Percentiles rank a stretch among this genome's conserved stretches.
phyloP scores from a whole-genome alignment of 1,140 invertebrate genomes.

The Linepithema humile region DNA sequence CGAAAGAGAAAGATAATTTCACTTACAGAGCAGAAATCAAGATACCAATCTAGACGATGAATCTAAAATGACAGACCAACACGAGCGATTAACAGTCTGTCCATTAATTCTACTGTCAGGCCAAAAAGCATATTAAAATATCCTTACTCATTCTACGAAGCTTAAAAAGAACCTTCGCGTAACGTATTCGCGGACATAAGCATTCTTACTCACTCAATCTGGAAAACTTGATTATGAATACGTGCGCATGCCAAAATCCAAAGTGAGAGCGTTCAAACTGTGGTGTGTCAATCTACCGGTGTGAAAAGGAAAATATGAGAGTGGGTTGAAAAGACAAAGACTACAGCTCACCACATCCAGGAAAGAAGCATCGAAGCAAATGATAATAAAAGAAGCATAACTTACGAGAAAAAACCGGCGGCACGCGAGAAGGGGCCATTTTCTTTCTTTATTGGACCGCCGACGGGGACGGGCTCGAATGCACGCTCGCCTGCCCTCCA shows the following conservation, averaged over 20 bases:
- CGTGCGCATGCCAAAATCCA: constrained; percentile 73
- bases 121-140: constrained; percentile 13
- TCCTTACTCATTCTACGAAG: constrained; percentile 13
- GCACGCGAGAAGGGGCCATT: constrained; percentile 83
- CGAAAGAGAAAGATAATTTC: not conserved
- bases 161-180: not conserved
- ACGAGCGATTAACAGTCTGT: not conserved
- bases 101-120: constrained; percentile 7
- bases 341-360: constrained; percentile 75
- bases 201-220: constrained; percentile 5
- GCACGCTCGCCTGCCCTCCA: constrained; percentile 81
- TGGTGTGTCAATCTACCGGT: constrained; percentile 21
- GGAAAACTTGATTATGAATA: constrained; percentile 58
- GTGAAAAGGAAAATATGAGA: not conserved
- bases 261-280: constrained; percentile 37
- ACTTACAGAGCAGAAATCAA: not conserved
- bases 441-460: constrained; percentile 77
- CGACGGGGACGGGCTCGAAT: constrained; percentile 76
- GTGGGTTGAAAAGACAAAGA: constrained; percentile 49
- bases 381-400: constrained; percentile 85
- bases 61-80: not conserved
- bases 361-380: constrained; percentile 80
- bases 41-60: not conserved
- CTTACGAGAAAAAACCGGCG: constrained; percentile 83
- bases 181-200: not conserved